phyloP scores from a whole-genome alignment of 2,888 invertebrate genomes.

The Allolobophora icterica region DNA sequence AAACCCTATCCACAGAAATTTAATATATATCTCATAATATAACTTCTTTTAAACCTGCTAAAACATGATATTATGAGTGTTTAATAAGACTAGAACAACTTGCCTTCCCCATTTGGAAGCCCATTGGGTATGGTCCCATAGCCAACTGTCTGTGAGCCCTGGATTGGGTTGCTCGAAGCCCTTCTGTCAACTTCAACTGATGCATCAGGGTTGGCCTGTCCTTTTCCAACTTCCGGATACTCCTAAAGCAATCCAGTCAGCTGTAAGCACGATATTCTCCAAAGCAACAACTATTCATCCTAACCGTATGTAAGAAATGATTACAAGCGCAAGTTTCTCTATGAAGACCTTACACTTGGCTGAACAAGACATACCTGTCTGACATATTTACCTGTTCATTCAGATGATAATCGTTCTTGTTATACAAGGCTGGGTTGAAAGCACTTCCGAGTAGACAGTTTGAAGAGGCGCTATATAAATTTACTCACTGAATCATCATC shows the following conservation, averaged over 20 bases:
- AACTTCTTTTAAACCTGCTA: too few species aligned
- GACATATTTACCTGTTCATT: not conserved
- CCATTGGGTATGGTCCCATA: conserved; percentile 61
- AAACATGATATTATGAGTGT: not conserved
- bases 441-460: not conserved
- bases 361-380: not conserved
- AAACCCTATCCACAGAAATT: too few species aligned
- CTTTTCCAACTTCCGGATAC: not conserved
- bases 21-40: too few species aligned
- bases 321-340: not conserved
- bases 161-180: not conserved
- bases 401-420: not conserved
- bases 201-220: not conserved
- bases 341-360: too few species aligned
- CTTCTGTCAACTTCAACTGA: not conserved
- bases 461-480: not conserved
- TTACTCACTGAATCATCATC: not conserved
- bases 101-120: conserved; percentile 39
- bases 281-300: not conserved
- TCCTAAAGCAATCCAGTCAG: conserved; percentile 21
- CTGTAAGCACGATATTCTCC: not conserved
- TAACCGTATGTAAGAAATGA: not conserved
- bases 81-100: not conserved
- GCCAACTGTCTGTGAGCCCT: conserved; percentile 43
- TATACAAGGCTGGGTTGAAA: not conserved